Evolutionary conservation across 2,113 vertebrate species (phyloP), one percentile per base, ranked within the genome.

Genomic region (Tragelaphus strepsiceros): DNA sequence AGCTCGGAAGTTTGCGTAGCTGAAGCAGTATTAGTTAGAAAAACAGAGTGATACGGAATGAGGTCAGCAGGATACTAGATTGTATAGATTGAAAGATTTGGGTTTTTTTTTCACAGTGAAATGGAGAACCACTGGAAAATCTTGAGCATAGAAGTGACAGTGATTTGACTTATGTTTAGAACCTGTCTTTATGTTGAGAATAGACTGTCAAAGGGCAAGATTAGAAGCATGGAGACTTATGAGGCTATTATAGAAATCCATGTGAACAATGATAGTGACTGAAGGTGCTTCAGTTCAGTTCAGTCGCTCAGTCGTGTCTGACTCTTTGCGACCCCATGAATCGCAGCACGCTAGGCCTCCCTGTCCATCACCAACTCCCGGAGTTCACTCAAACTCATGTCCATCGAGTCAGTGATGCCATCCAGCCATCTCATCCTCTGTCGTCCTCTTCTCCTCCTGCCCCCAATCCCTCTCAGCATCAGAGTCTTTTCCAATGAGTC

Each of bases 121-220:
- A 91, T 56, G 32, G 26, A 49, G 21, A 89, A 85, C n/a, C 30
- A 54, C 26, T 94, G 86, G 35, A 82, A 13, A 91, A 14, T 94
- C 39, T 85, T 91, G 32, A 93, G 43, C 90, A 90, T 35, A 91
- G 77, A 59, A 14, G 19, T 91, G 64, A 77, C 1, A 82, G 30
- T 90, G 14, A 77, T 84, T 96, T 94, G 32, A 77, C 51, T 91
- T 95, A 77, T 58, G 82, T 93, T 96, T 97, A 96, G 59, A 67
- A 53, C 81, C 49, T 96, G 30, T 71, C 86, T 93, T 97, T 91
- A 49, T 88, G n/a, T 96, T 91, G 49, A 93, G 67, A 94, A 85
- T 46, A 92, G 46, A 84, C 16, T 17, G 15, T 83, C n/a, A 30
- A 54, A 94, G 56, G 54, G 30, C 35, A 89, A 97, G 82, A 77